A percentile compares a stretch with the other conserved stretches of the same genome.
Conservation (phyloP, 23 tunicate genomes). For the Styela clava region DNA sequence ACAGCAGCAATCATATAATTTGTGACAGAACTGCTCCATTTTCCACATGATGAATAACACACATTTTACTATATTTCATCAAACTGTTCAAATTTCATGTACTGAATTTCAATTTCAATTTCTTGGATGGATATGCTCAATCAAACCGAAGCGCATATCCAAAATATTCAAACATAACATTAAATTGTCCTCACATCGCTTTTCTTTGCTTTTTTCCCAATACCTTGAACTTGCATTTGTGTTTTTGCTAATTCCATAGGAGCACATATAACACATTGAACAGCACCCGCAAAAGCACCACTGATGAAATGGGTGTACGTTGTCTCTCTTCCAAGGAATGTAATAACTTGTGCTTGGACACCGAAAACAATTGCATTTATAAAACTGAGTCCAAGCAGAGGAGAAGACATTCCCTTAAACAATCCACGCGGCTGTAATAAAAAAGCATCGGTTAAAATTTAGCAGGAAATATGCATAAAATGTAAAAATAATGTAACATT, state of each 20-base stretch:
- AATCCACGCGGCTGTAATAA: slow-evolving; percentile 58
- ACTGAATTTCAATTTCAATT: too few species aligned
- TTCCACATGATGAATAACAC: too few species aligned
- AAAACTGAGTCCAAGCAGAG: slow-evolving; percentile 68
- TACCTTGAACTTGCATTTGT: slow-evolving; percentile 38
- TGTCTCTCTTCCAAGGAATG: slow-evolving; percentile 56
- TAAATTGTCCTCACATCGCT: background rate
- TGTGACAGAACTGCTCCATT: too few species aligned
- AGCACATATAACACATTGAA: slow-evolving; percentile 68
- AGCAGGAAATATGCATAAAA: too few species aligned
- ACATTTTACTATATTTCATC: too few species aligned
- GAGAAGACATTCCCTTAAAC: slow-evolving; percentile 94
- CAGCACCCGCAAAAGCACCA: slow-evolving; percentile 90
- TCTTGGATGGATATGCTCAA: too few species aligned
- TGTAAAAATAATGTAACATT: background rate
- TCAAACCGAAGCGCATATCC: too few species aligned
- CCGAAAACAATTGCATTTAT: slow-evolving; percentile 95
- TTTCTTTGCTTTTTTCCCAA: slow-evolving; percentile 28
- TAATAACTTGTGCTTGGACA: slow-evolving; percentile 75
- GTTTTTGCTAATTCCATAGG: slow-evolving; percentile 98
- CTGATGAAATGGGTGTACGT: slow-evolving; percentile 65
- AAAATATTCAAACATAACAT: too few species aligned
- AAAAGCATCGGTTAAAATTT: too few species aligned
- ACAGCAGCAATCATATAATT: too few species aligned
- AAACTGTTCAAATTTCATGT: too few species aligned